Evolutionary conservation across 2,797 vertebrate species (phyloP), one percentile per base, ranked within the genome.

Genomic region (Vultur gryphus): DNA sequence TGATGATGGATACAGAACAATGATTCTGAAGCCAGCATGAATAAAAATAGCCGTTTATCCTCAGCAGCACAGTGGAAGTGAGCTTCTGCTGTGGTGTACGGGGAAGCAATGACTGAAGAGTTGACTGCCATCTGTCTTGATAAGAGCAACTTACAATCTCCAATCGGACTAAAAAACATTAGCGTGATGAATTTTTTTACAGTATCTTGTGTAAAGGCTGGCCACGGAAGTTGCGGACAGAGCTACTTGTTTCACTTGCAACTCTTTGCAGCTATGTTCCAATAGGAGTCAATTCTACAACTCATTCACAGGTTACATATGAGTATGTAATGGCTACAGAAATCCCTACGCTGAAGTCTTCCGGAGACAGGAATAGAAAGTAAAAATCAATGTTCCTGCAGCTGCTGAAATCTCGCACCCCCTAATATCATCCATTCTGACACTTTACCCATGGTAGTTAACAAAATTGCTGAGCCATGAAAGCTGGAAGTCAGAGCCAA

Each of bases 401-500:
- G 80, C 65, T 89, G 85, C n/a, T 73, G 85, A 78, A 82, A 69
- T 51, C 48, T 93, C 44, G 35, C 4, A 1, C 26, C 39, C 57
- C 31, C 17, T 39, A 83, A 28, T 16, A 51, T n/a, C 43, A 88
- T 70, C 91, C 76, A 13, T 16, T 81, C 31, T 66, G 87, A 71
- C 41, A 25, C 59, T 79, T 46, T 16, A 79, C 65, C 77, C 62
- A 2, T 7, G 52, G 51, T 10, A 57, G 89, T 76, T 82, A 88
- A 93, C 66, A 41, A 65, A 95, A 87, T 4, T 81, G 57, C 61
- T 85, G 87, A 94, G 82, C 69, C 79, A 24, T 26, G 61, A 81
- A 84, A 94, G 57, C 35, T 94, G 37, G 28, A 82, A 93, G 37
- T n/a, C 58, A 62, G 15, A 81, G 87, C 84, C 89, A 91, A 93